Evolutionary conservation across 92 coral and sea anemone species (phyloP), one percentile per base, ranked within the genome.

Genomic region (Zoanthus sociatus): DNA sequence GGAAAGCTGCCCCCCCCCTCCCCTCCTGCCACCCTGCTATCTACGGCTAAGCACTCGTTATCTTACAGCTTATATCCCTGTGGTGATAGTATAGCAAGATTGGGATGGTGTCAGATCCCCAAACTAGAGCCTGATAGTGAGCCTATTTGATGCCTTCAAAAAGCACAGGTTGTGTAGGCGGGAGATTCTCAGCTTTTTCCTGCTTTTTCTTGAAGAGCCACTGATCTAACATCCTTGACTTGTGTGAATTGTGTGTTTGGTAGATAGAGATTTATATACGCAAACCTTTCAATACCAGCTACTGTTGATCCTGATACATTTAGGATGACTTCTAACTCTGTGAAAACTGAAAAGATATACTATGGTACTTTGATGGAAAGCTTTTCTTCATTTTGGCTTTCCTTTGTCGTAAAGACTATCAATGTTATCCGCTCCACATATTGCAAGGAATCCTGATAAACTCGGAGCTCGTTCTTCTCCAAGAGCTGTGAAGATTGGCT

Each of bases 161-260:
- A 9, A 68, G 21, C 18, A 45, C n/a, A n/a, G 5, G 8, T 17
- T 12, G 73, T 20, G 73, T 68, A 3, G 33, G 73, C 1, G 8
- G 73, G 2, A 68, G 33, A 9, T 0, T 12, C 6, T 16, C 73
- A 0, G 73, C 20, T 33, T 20, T 13, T n/a, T 1, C 33, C 21
- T 68, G 73, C 37, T 68, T 68, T 33, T 68, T 68, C 33, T 33
- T 68, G 4, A 68, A 68, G 33, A 68, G 37, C 73, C 73, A 68
- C 73, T 26, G 26, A 68, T 68, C 54, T 78, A 7, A 50, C 87
- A 58, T 45, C 48, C 37, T 79, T 76, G 54, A 78, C 37, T 48
- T 51, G 14, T 15, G 74, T 37, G 77, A 31, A 51, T 21, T 83
- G 53, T 58, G 17, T 58, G 66, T 17, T 58, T 13, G 66, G 18